Evolutionary conservation across 2,888 invertebrate species (phyloP).

Genomic region (Hoplodrina ambigua): DNA sequence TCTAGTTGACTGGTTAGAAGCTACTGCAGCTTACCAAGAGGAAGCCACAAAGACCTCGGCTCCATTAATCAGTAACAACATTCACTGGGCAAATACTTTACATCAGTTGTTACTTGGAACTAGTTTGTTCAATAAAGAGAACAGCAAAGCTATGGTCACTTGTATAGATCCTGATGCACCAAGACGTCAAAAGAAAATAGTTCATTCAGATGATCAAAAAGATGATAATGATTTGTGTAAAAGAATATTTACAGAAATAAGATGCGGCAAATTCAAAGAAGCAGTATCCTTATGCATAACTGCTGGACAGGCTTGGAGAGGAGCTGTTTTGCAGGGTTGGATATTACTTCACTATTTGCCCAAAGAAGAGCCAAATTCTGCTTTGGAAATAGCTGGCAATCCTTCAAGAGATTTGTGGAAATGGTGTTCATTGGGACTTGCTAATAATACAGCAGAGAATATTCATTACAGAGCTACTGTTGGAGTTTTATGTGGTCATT

Average conservation of each 20-base stretch:
- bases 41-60: conserved; percentile 84
- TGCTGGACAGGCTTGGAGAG: conserved; percentile 97
- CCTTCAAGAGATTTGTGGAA: conserved; percentile 95
- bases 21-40: conserved; percentile 96
- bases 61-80: conserved; percentile 89
- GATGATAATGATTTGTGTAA: conserved; percentile 91
- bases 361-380: conserved; percentile 87
- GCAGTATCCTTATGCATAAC: conserved; percentile 95
- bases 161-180: conserved; percentile 98
- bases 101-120: conserved; percentile 92
- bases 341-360: conserved; percentile 96
- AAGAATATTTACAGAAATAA: conserved; percentile 93
- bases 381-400: conserved; percentile 94
- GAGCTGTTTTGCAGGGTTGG: conserved; percentile 97
- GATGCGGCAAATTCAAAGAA: conserved; percentile 96
- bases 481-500: conserved; percentile 95
- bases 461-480: conserved; percentile 92
- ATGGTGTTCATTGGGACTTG: conserved; percentile 92
- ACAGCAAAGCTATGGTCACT: conserved; percentile 89
- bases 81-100: conserved; percentile 98
- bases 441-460: conserved; percentile 89
- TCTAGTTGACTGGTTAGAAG: conserved; percentile 98
- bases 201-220: conserved; percentile 96
- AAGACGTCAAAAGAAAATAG: conserved; percentile 93
- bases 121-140: conserved; percentile 87